Percentiles rank a stretch among this genome's conserved stretches.
Conservation (phyloP, 2,113 vertebrate genomes). For the Grallaria varia region DNA sequence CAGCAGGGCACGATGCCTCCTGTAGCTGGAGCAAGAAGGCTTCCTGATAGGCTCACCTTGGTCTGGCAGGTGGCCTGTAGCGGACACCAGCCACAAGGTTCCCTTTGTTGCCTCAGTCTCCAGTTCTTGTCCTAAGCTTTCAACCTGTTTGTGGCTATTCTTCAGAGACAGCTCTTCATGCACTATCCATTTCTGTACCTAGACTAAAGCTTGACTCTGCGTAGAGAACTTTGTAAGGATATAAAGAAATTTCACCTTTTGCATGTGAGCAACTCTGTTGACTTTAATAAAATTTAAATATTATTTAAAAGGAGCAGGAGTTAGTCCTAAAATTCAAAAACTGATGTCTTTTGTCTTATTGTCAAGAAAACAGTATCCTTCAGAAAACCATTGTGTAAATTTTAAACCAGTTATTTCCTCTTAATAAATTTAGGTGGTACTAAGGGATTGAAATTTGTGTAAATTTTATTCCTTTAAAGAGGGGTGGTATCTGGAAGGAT, state of each 20-base stretch:
- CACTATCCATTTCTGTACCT: not conserved
- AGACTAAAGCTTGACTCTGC: not conserved
- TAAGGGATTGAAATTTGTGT: not conserved
- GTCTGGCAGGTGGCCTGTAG: not conserved
- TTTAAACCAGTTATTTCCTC: not conserved
- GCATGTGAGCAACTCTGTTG: not conserved
- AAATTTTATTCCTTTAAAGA: not conserved
- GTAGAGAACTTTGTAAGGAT: not conserved
- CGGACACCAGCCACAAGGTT: not conserved
- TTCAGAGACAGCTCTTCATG: not conserved
- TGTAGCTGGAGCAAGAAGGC: not conserved
- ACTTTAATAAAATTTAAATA: not conserved
- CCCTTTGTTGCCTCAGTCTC: not conserved
- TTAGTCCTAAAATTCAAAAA: not conserved
- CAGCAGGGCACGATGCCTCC: not conserved
- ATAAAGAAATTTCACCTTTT: not conserved
- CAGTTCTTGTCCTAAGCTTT: not conserved
- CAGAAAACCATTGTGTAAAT: not conserved
- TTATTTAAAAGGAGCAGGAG: not conserved
- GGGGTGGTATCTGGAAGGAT: not conserved
- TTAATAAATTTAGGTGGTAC: not conserved
- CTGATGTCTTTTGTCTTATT: not conserved
- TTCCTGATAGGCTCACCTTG: not conserved
- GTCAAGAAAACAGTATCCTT: not conserved
- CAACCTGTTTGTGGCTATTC: not conserved